phyloP scores from a whole-genome alignment of 2,888 invertebrate species.

The Latheticus oryzae region DNA sequence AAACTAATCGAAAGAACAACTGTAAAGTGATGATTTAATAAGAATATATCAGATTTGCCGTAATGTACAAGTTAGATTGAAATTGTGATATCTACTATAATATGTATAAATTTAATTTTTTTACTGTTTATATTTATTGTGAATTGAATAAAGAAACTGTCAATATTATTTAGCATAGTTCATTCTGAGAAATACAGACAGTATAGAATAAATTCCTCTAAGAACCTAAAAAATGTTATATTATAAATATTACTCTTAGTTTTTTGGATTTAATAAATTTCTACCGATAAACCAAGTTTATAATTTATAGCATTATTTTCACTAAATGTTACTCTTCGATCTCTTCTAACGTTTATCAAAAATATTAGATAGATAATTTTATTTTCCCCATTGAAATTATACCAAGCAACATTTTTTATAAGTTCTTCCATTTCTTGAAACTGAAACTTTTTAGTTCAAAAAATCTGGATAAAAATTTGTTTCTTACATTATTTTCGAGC shows the following conservation, averaged over 20 bases:
- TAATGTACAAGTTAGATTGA: too few relatives aligned
- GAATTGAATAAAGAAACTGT: too few relatives aligned
- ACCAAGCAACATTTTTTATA: conserved; percentile 10
- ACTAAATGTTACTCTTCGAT: background rate
- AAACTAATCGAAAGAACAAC: too few relatives aligned
- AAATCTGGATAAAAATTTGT: background rate
- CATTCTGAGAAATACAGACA: background rate
- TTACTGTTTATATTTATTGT: too few relatives aligned
- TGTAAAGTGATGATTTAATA: too few relatives aligned
- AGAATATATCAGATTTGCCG: too few relatives aligned
- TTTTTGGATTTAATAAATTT: too few relatives aligned
- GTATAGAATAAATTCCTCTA: conserved; percentile 4
- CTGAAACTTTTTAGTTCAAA: background rate
- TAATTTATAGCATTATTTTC: conserved; percentile 15
- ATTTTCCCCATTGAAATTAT: conserved; percentile 5
- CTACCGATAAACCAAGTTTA: conserved; percentile 7
- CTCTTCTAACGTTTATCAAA: background rate
- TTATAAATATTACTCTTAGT: too few relatives aligned
- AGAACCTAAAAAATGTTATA: conserved; percentile 7
- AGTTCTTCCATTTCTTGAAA: background rate
- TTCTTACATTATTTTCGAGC: background rate
- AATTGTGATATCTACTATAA: too few relatives aligned
- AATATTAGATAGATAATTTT: background rate
- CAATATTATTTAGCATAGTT: too few relatives aligned
- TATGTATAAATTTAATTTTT: too few relatives aligned